A percentile compares a stretch with the other conserved stretches of the same genome.
phyloP scores from a whole-genome alignment of 2,797 vertebrate genomes.

The Eurystomus glaucurus region DNA sequence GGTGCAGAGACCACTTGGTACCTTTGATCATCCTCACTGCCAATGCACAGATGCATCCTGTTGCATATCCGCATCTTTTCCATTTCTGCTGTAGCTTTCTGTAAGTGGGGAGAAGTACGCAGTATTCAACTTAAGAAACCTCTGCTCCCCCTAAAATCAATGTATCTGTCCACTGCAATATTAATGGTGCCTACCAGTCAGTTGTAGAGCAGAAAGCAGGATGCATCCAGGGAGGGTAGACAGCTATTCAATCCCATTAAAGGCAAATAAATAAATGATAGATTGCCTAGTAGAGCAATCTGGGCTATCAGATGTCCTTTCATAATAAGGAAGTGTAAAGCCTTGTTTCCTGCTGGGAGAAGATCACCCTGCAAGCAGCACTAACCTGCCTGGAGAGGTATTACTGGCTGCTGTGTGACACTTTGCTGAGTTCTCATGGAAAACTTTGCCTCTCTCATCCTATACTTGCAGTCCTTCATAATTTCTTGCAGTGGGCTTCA shows the following conservation, averaged over 20 bases:
- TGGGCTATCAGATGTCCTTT: conserved; percentile 44
- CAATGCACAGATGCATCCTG: neutral
- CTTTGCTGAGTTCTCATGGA: neutral
- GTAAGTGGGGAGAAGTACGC: neutral
- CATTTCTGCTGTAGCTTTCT: neutral
- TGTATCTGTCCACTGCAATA: neutral
- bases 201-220: conserved; percentile 35
- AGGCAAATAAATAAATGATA: conserved; percentile 65
- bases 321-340: neutral
- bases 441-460: neutral
- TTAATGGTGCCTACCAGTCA: neutral
- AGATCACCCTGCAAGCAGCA: neutral
- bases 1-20: neutral
- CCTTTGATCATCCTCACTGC: neutral
- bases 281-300: neutral
- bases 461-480: neutral
- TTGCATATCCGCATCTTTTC: neutral
- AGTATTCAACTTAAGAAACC: neutral
- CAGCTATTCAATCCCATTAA: conserved; percentile 41
- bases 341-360: neutral
- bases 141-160: neutral
- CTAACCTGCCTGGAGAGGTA: neutral
- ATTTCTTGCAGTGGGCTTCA: neutral
- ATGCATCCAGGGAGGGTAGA: neutral
- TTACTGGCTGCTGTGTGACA: fast-evolving